These are phyloP conservation scores for Chionodraco myersi DNA, from an alignment of 2,113 vertebrate genomes.

Conservation along the genomic window DNA sequence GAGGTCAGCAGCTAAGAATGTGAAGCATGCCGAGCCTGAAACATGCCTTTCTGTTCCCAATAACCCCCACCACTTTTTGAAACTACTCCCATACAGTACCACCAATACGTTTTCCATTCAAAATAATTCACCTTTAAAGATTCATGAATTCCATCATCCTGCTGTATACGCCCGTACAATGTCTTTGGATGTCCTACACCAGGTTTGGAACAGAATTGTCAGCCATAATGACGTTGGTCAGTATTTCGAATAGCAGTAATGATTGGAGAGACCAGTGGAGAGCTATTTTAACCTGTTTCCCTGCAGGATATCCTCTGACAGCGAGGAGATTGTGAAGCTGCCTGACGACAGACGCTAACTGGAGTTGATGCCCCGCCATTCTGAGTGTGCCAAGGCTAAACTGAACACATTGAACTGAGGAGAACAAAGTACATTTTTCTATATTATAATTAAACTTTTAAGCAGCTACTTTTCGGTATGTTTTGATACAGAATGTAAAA, in stretches of 20 bases:
- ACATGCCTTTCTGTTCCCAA: constrained; percentile 68
- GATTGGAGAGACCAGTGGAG: constrained; percentile 46
- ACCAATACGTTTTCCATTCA: neutral
- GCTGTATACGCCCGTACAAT: neutral
- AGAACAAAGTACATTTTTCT: neutral
- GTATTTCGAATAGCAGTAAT: constrained; percentile 50
- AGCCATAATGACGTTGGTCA: constrained; percentile 30
- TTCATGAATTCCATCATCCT: neutral
- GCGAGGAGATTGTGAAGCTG: constrained; percentile 55
- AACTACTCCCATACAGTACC: neutral
- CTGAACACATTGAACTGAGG: neutral
- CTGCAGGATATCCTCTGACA: constrained; percentile 78
- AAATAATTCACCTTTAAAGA: no score
- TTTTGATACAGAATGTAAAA: no score
- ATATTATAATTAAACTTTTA: neutral
- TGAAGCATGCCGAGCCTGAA: constrained; percentile 75
- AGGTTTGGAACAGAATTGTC: constrained; percentile 13
- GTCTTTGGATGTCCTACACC: neutral
- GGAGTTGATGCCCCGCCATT: constrained; percentile 1
- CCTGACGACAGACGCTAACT: constrained; percentile 20
- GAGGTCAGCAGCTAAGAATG: constrained; percentile 84
- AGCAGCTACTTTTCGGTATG: neutral
- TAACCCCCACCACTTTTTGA: constrained; percentile 46
- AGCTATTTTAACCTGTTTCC: constrained; percentile 76
- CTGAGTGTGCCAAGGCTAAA: constrained; percentile 5